These are phyloP conservation scores for Pseudobourletiella spinata DNA, from an alignment of 1,140 invertebrate species.

Conservation along the genomic window DNA sequence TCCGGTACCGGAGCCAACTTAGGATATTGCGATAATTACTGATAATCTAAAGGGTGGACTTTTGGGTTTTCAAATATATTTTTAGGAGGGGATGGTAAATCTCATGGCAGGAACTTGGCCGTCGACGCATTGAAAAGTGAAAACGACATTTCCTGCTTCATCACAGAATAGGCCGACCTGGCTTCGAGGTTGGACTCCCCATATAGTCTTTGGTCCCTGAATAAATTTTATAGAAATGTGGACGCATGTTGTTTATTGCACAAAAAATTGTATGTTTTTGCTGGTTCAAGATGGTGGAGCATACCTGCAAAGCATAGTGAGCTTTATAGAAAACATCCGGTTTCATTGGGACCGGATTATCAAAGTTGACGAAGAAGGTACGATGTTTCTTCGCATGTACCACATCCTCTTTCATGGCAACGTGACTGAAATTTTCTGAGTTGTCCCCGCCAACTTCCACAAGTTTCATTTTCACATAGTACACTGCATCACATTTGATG, in stretches of 20 bases:
- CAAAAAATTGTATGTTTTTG: neutral
- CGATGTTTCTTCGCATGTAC: neutral
- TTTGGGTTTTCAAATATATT: too few relatives aligned
- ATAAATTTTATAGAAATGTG: neutral
- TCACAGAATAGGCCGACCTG: neutral
- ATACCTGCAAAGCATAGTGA: neutral
- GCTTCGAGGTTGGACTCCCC: neutral
- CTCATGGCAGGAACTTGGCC: neutral
- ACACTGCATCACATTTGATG: neutral
- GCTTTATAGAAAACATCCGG: neutral
- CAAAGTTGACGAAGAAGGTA: neutral
- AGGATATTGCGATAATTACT: too few relatives aligned
- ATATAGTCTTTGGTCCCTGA: conserved; percentile 1
- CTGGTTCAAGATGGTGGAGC: neutral
- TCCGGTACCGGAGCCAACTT: too few relatives aligned
- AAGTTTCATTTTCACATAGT: neutral
- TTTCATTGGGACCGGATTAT: neutral
- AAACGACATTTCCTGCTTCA: neutral
- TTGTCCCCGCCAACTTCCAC: neutral
- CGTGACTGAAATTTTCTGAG: neutral
- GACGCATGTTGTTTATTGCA: neutral
- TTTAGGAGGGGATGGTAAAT: neutral
- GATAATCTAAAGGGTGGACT: too few relatives aligned
- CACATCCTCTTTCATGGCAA: neutral
- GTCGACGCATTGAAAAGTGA: neutral